Evolutionary conservation across 2,797 vertebrate species (phyloP).

Genomic region (Phylloscopus collybita): DNA sequence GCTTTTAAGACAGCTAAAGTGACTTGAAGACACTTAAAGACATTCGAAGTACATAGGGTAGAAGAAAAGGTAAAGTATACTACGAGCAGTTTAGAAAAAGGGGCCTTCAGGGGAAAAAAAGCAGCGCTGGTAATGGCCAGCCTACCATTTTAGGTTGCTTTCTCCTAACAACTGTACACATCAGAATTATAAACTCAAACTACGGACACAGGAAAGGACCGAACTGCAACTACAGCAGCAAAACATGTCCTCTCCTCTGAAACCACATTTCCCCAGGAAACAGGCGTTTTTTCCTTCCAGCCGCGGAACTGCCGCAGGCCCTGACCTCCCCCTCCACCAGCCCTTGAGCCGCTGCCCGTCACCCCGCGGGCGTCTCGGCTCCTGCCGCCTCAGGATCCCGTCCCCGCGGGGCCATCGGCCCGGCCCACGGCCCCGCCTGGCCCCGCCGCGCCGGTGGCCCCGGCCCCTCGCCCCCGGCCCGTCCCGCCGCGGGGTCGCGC

Average conservation of each 20-base stretch:
- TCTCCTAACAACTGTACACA: neutral
- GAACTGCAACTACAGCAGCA: neutral
- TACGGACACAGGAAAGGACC: rapidly evolving
- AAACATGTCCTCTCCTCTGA: neutral
- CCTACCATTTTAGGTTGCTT: neutral
- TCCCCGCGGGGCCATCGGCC: neutral
- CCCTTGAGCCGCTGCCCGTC: neutral
- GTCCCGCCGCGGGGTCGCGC: neutral
- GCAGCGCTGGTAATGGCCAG: neutral
- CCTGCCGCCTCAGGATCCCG: neutral
- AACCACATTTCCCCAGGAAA: neutral
- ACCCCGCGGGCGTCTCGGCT: neutral
- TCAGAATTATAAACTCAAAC: neutral
- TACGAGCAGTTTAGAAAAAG: neutral
- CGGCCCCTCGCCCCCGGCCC: neutral
- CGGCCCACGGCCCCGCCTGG: neutral
- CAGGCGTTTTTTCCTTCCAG: neutral
- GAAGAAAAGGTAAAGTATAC: neutral
- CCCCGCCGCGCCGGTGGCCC: neutral
- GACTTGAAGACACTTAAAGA: neutral
- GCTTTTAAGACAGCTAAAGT: neutral
- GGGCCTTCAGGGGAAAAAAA: neutral
- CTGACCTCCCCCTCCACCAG: too few relatives aligned
- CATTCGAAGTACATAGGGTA: rapidly evolving
- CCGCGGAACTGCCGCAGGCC: neutral